Base-by-base conservation (phyloP, 64 coral and sea anemone genomes). In the Acropora tenuis region DNA sequence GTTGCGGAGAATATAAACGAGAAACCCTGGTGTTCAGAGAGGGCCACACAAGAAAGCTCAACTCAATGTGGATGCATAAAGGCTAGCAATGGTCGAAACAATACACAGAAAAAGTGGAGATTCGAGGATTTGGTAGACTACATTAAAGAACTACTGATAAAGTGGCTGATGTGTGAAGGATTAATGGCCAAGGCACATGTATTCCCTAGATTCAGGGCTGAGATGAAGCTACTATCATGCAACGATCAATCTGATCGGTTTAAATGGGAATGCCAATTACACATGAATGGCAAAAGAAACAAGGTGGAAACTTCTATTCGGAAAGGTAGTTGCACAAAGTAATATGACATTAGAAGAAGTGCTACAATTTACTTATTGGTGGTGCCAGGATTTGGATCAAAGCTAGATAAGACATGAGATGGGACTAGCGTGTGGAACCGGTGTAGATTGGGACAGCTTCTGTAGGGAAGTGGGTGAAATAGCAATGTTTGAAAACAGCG, bases 301-400 rank as follows among this genome's bases (percentile, higher is more conserved):
- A 50, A 69, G 67, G 40, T 49, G 5, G 78, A 91, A 75, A 16
- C 65, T 16, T 80, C 58, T 2, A 83, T 91, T 11, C 5, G 65
- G 48, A 80, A 83, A 47, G 77, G 50, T 3, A 90, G 76, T 16
- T 55, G 52, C 52, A 55, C 53, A 73, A 50, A 90, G 89, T 30
- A 82, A 90, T 13, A 71, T 82, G 78, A 72, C 89, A 8, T 12
- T 90, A 2, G 86, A 76, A 53, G 86, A 88, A 48, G 48, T 75
- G 19, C 5, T 89, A 0, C 78, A 89, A 43, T 16, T 78, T 19
- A 90, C 76, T 6, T 90, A 90, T 66, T 90, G 88, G 77, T 90
- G 88, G 88, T 79, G 88, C 48, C 49, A 63, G 45, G 76, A 79
- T 30, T 1, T 80, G 18, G 53, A 79, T 44, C 88, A 90, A 65